Evolutionary conservation across 2,113 vertebrate species (phyloP).

Genomic region (Platysternon megacephalum): DNA sequence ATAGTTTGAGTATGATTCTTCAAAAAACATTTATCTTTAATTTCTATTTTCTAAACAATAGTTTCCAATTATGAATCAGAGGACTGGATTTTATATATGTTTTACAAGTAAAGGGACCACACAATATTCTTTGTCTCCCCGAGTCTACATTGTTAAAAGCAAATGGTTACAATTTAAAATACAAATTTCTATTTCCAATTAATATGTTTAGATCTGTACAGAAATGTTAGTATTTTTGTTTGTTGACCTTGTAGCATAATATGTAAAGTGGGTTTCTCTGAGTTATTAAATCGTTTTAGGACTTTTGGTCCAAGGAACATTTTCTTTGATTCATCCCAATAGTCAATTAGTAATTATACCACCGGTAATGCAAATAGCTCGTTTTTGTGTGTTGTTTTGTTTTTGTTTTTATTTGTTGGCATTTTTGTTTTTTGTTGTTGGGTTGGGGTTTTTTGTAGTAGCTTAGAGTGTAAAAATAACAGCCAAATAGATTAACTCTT

Average conservation of each 20-base stretch:
- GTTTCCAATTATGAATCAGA: background rate
- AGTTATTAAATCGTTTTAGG: background rate
- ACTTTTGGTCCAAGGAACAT: background rate
- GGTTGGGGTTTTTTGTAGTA: too few species aligned
- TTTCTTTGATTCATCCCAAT: background rate
- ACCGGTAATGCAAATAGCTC: background rate
- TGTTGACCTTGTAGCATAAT: background rate
- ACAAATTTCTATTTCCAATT: background rate
- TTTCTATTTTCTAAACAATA: background rate
- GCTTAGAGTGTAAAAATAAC: too few species aligned
- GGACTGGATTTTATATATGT: background rate
- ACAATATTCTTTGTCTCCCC: background rate
- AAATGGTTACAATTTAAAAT: background rate
- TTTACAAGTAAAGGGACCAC: background rate
- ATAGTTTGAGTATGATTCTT: background rate
- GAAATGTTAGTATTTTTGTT: background rate
- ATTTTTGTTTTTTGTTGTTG: too few species aligned
- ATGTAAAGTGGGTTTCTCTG: background rate
- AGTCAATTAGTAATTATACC: fast-evolving
- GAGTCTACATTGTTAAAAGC: constrained; percentile 3
- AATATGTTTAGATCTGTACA: background rate
- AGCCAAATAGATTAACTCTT: too few species aligned
- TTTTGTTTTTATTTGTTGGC: background rate
- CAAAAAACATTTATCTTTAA: background rate
- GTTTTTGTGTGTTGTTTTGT: background rate